Conservation (phyloP, 2,113 vertebrate species). For the Craseonycteris thonglongyai region DNA sequence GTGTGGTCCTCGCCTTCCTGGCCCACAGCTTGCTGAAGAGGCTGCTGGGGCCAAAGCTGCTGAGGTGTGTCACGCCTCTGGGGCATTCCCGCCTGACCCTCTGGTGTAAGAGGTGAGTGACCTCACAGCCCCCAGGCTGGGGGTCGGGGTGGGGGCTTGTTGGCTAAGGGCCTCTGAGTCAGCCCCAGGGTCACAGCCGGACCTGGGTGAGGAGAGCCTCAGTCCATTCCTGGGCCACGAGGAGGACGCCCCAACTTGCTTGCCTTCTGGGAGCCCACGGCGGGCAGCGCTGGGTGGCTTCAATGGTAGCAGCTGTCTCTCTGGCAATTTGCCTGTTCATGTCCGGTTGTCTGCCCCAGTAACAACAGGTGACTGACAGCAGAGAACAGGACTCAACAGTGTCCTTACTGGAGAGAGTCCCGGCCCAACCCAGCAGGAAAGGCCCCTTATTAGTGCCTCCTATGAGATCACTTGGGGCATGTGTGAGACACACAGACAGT, state of each 20-base stretch:
- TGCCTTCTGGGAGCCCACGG: background rate
- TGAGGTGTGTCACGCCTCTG: constrained; percentile 69
- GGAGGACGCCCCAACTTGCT: rapidly evolving
- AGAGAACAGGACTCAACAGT: background rate
- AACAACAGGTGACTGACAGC: background rate
- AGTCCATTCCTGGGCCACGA: background rate
- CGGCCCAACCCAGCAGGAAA: background rate
- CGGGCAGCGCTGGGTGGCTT: background rate
- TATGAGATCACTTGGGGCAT: background rate
- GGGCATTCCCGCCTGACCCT: constrained; percentile 69
- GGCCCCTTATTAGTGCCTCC: background rate
- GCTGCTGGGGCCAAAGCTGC: constrained; percentile 79
- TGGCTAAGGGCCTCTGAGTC: background rate
- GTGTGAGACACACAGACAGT: too few relatives aligned
- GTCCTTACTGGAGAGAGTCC: background rate
- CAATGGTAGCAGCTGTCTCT: background rate
- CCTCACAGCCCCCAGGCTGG: background rate
- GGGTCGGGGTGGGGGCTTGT: background rate
- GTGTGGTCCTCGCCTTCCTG: constrained; percentile 75
- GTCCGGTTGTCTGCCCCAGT: background rate
- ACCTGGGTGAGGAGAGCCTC: background rate
- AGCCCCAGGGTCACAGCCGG: background rate
- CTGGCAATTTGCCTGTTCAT: background rate
- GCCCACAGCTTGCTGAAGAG: constrained; percentile 80
- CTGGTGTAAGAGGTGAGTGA: constrained; percentile 91